Conservation (phyloP, 1,140 invertebrate species). For the Littorina saxatilis region DNA sequence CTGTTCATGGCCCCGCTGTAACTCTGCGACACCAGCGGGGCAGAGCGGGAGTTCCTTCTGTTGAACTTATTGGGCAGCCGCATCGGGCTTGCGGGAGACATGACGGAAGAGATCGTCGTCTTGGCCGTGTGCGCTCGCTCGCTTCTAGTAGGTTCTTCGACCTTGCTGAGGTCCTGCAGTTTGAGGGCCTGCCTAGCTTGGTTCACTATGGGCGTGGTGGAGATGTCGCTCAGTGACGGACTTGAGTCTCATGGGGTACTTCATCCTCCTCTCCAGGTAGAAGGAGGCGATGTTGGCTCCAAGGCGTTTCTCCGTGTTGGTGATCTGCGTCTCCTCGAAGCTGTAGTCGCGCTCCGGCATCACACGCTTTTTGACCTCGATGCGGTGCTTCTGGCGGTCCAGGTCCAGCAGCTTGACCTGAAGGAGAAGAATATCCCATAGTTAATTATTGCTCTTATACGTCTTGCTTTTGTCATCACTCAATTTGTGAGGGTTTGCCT, state of each 20-base stretch:
- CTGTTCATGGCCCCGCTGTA: neutral
- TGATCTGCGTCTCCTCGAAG: slow-evolving; percentile 64
- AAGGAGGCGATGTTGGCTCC: slow-evolving; percentile 57
- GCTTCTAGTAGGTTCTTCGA: neutral
- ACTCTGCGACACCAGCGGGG: neutral
- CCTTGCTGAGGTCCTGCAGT: slow-evolving; percentile 20
- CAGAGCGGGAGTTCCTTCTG: slow-evolving; percentile 19
- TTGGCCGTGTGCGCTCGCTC: neutral
- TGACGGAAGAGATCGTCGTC: neutral
- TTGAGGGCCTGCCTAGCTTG: slow-evolving; percentile 56
- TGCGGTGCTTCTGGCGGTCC: slow-evolving; percentile 62
- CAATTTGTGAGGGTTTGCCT: no score
- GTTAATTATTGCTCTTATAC: no score
- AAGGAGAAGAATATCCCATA: neutral
- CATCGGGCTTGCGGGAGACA: neutral
- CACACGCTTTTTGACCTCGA: slow-evolving; percentile 63
- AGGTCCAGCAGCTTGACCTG: slow-evolving; percentile 66
- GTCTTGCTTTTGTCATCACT: no score
- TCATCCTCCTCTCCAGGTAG: slow-evolving; percentile 66
- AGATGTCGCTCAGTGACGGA: slow-evolving; percentile 55
- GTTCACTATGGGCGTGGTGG: slow-evolving; percentile 60
- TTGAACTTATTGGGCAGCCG: neutral
- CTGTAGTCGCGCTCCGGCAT: slow-evolving; percentile 63
- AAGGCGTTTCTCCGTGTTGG: slow-evolving; percentile 62
- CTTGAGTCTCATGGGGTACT: slow-evolving; percentile 58